phyloP scores from a whole-genome alignment of 2,797 vertebrate species.

The Pogonophryne albipinna region DNA sequence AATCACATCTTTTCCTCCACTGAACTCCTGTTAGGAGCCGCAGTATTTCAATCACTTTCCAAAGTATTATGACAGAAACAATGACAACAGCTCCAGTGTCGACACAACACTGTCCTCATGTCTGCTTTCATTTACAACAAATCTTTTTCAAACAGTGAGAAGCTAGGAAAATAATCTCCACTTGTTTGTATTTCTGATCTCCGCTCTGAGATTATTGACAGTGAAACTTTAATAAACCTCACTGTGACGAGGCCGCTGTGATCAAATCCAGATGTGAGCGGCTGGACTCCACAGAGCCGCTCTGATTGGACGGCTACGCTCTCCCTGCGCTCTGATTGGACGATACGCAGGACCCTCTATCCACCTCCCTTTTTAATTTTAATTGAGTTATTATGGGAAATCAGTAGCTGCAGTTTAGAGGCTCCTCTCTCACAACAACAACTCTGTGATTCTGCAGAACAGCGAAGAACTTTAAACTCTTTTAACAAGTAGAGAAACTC shows the following conservation, averaged over 20 bases:
- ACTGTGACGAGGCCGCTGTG: background rate
- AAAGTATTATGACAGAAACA: no score
- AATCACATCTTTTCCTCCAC: no score
- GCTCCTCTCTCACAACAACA: background rate
- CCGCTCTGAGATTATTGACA: background rate
- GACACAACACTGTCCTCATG: no score
- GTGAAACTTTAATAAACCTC: slow-evolving; percentile 10
- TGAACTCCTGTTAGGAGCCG: no score
- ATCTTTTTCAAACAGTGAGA: background rate
- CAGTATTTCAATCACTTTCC: no score
- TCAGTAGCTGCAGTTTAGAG: slow-evolving; percentile 2
- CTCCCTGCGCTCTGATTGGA: slow-evolving; percentile 26
- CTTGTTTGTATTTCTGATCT: background rate
- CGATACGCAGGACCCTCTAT: no score
- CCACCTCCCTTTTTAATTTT: background rate
- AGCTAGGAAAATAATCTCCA: background rate
- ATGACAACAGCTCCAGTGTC: no score
- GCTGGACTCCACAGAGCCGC: background rate
- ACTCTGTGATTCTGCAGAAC: no score
- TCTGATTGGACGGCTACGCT: slow-evolving; percentile 6
- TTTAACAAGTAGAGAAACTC: no score
- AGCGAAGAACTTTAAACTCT: background rate
- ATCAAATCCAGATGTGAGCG: slow-evolving; percentile 50
- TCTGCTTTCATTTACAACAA: no score
- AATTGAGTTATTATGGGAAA: slow-evolving; percentile 18